Conservation (phyloP, 2,888 invertebrate genomes). For the Lasiommata megera region DNA sequence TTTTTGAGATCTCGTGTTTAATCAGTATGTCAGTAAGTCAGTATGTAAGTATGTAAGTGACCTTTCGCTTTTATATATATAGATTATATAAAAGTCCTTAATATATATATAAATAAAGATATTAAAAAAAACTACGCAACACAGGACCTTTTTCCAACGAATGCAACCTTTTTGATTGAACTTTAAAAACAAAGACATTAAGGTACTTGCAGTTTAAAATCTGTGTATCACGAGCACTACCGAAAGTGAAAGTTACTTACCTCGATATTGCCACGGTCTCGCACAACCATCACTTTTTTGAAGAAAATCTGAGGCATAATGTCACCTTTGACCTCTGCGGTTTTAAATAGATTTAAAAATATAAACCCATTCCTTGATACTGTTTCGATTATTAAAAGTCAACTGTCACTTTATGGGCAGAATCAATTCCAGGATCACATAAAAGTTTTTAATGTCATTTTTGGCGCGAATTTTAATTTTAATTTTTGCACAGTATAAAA, state of each 20-base stretch:
- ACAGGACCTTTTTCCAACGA: neutral
- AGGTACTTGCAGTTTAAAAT: conserved; percentile 12
- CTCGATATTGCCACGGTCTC: conserved; percentile 70
- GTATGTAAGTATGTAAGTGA: too few relatives aligned
- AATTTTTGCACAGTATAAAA: neutral
- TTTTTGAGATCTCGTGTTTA: too few relatives aligned
- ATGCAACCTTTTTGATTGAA: neutral
- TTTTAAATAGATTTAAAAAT: conserved; percentile 16
- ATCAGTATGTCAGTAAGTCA: too few relatives aligned
- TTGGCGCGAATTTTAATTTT: conserved; percentile 19
- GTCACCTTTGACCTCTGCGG: conserved; percentile 49
- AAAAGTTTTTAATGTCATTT: conserved; percentile 8
- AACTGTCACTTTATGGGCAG: conserved; percentile 28
- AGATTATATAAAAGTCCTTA: too few relatives aligned
- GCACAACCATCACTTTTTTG: conserved; percentile 77
- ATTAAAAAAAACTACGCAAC: neutral
- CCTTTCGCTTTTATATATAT: too few relatives aligned
- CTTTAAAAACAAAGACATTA: conserved; percentile 20
- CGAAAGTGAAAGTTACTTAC: conserved; percentile 76
- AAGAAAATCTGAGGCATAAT: conserved; percentile 79
- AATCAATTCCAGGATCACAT: conserved; percentile 36
- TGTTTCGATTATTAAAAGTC: conserved; percentile 17
- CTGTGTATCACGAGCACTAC: conserved; percentile 21
- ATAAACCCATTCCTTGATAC: neutral
- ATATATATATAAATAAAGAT: neutral